phyloP scores from a whole-genome alignment of 2,797 vertebrate genomes.

The Anguilla megastoma region DNA sequence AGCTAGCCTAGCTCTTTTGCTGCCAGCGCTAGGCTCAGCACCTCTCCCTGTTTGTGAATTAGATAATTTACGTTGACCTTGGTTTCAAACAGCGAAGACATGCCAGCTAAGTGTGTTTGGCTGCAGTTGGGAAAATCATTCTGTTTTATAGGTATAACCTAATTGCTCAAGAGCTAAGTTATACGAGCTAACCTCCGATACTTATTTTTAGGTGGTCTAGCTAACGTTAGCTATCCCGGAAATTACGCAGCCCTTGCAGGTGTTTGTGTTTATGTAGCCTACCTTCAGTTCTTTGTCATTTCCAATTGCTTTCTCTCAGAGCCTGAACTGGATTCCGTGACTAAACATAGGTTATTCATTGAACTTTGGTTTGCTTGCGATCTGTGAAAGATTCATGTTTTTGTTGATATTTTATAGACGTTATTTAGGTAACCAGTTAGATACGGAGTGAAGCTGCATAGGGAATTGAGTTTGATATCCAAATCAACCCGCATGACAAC shows the following conservation, averaged over 20 bases:
- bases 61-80: background rate
- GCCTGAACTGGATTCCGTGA: background rate
- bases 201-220: background rate
- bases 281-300: background rate
- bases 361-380: too few species aligned
- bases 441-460: background rate
- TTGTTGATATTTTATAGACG: background rate
- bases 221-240: background rate
- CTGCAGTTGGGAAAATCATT: background rate
- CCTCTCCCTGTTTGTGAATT: background rate
- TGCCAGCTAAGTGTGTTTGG: background rate
- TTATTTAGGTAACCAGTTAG: background rate
- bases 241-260: background rate
- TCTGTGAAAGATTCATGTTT: background rate
- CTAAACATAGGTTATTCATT: background rate
- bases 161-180: background rate
- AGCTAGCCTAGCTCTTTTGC: background rate
- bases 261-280: background rate
- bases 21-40: background rate
- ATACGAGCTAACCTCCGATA: background rate
- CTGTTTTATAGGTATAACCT: background rate
- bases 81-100: background rate
- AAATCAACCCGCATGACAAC: too few species aligned
- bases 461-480: too few species aligned
- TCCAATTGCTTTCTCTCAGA: background rate